Conservation (phyloP, 1,140 invertebrate species). For the Andrena cerasifolii region DNA sequence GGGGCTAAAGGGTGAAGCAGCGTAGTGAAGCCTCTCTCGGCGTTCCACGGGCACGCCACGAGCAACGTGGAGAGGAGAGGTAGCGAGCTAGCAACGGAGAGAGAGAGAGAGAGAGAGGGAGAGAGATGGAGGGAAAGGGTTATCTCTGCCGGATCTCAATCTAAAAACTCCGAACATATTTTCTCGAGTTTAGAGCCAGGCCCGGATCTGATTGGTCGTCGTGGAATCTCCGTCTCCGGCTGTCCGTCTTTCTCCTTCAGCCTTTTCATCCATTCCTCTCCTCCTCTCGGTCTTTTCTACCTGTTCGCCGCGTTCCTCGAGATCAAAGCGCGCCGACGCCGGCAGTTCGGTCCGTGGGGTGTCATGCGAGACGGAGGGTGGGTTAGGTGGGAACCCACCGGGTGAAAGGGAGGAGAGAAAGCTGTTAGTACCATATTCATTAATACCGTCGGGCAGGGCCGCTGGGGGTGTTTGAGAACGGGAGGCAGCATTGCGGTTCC, state of each 20-base stretch:
- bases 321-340: constrained; percentile 76
- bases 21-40: constrained; percentile 55
- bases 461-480: constrained; percentile 69
- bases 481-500: neutral
- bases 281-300: constrained; percentile 65
- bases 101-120: neutral
- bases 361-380: constrained; percentile 72
- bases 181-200: constrained; percentile 70
- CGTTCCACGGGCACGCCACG: constrained; percentile 45
- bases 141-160: constrained; percentile 71
- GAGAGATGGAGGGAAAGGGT: constrained; percentile 37
- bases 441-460: constrained; percentile 65
- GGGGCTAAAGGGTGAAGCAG: neutral
- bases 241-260: constrained; percentile 15
- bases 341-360: constrained; percentile 74
- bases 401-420: constrained; percentile 46
- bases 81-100: neutral
- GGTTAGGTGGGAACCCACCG: constrained; percentile 56
- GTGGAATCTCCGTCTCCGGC: constrained; percentile 57
- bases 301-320: constrained; percentile 71
- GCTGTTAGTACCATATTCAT: constrained; percentile 73
- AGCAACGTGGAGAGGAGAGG: constrained; percentile 4
- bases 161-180: constrained; percentile 74
- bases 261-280: constrained; percentile 24
- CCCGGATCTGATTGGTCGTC: constrained; percentile 62